Percentiles rank a stretch among this genome's conserved stretches.
Conservation (phyloP, 2,888 invertebrate species). For the Meta bourneti region DNA sequence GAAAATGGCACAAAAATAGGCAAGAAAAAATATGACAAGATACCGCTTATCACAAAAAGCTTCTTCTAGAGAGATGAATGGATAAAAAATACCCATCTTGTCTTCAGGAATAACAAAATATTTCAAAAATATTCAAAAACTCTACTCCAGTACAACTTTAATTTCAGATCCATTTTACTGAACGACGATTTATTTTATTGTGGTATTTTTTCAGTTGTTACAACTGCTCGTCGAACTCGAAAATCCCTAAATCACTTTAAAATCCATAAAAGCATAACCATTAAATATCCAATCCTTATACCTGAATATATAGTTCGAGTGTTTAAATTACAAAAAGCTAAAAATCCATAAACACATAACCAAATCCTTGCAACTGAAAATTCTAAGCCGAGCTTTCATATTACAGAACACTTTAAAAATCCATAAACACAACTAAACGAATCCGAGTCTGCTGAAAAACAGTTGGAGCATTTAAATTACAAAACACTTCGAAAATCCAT, state of each 20-base stretch:
- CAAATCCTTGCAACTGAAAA: too few species aligned
- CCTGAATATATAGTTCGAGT: not conserved
- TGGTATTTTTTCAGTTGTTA: not conserved
- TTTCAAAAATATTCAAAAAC: too few species aligned
- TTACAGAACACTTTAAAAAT: too few species aligned
- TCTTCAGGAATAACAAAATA: too few species aligned
- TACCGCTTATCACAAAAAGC: too few species aligned
- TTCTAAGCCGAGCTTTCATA: too few species aligned
- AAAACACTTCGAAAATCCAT: slow-evolving; percentile 40
- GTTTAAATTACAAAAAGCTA: not conserved
- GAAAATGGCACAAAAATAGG: too few species aligned
- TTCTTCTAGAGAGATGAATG: too few species aligned
- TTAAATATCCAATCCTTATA: not conserved
- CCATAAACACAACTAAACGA: too few species aligned
- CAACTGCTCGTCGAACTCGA: not conserved
- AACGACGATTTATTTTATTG: not conserved
- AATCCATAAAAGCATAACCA: not conserved
- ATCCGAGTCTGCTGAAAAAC: too few species aligned
- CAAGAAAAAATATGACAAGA: too few species aligned
- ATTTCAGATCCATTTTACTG: not conserved
- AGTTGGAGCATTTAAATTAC: not conserved
- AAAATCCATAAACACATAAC: not conserved
- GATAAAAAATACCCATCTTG: too few species aligned
- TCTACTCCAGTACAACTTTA: not conserved
- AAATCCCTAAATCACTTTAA: not conserved